phyloP scores from a whole-genome alignment of 2,797 vertebrate species.

The Erethizon dorsatum region DNA sequence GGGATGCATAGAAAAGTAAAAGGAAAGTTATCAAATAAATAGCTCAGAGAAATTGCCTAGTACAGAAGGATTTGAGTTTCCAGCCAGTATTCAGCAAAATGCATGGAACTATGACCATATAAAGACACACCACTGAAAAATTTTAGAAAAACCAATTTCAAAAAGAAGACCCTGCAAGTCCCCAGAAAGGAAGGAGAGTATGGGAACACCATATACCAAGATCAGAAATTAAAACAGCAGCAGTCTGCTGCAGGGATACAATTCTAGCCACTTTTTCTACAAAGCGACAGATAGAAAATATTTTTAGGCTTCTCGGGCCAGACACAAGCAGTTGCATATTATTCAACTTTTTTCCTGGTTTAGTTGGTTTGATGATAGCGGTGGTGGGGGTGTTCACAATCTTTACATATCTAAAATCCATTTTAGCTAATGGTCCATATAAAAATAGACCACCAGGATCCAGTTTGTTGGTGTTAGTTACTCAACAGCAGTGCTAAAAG shows the following conservation, averaged over 20 bases:
- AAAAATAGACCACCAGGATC: background rate
- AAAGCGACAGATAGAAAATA: background rate
- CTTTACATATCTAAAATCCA: constrained; percentile 22
- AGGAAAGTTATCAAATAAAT: background rate
- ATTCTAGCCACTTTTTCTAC: background rate
- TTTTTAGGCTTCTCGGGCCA: background rate
- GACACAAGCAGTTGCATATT: background rate
- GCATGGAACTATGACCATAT: background rate
- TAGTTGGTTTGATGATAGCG: background rate
- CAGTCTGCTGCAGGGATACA: background rate
- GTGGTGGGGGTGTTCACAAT: background rate
- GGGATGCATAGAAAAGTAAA: background rate
- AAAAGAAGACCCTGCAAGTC: background rate
- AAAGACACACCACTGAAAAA: background rate
- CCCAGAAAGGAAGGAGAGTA: background rate
- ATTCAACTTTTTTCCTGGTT: background rate
- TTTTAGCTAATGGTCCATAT: background rate
- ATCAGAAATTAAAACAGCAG: constrained; percentile 13
- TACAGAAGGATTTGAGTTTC: background rate
- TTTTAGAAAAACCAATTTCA: background rate
- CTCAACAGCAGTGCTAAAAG: background rate
- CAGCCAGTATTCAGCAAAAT: background rate
- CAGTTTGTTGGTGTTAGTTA: background rate
- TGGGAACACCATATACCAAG: background rate
- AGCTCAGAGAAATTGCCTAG: background rate